Conservation (phyloP, 1,140 invertebrate species). For the Sitophilus oryzae region DNA sequence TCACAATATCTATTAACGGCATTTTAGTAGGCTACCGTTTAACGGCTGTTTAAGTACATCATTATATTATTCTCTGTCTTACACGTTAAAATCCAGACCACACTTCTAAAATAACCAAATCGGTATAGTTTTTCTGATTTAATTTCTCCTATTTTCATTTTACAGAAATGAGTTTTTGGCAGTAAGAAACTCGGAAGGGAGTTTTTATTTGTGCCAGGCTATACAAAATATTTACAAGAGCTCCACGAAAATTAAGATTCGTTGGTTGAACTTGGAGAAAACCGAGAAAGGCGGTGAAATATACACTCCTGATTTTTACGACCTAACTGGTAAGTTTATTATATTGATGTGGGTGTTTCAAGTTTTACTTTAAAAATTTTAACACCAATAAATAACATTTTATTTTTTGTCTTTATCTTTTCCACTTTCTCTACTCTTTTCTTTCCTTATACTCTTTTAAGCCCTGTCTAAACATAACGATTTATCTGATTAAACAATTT, state of each 20-base stretch:
- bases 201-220: slow-evolving; percentile 86
- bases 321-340: slow-evolving; percentile 63
- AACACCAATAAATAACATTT: background rate
- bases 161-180: slow-evolving; percentile 80
- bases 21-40: too few species aligned
- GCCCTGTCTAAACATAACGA: too few species aligned
- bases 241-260: slow-evolving; percentile 75
- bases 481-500: background rate
- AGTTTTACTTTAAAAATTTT: background rate
- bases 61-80: too few species aligned
- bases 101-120: too few species aligned
- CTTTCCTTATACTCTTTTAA: too few species aligned
- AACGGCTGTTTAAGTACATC: too few species aligned
- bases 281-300: slow-evolving; percentile 59
- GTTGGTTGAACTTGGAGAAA: slow-evolving; percentile 79
- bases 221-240: slow-evolving; percentile 86
- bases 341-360: background rate
- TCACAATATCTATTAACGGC: too few species aligned
- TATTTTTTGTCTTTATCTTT: slow-evolving; percentile 4
- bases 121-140: too few species aligned
- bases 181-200: slow-evolving; percentile 79
- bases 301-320: slow-evolving; percentile 86
- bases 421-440: too few species aligned
- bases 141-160: slow-evolving; percentile 36
- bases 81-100: too few species aligned